Evolutionary conservation across 2,888 invertebrate species (phyloP), one percentile per base, ranked within the genome.

Genomic region (Andrena trimmerana): DNA sequence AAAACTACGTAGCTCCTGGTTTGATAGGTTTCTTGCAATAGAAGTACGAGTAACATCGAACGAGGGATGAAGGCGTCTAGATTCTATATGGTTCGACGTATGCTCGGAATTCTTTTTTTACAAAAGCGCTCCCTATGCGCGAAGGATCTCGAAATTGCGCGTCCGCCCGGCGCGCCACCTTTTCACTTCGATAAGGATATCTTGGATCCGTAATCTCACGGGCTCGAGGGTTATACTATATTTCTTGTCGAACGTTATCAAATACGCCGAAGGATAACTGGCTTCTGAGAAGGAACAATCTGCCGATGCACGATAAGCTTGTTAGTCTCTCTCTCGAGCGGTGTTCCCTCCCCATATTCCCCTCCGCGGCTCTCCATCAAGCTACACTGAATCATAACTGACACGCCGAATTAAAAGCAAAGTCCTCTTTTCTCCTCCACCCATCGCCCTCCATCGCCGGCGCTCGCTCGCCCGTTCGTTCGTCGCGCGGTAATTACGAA

Each of bases 241-340:
- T 83, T 84, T 71, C 76, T 82, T 75, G 73, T 82, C 73, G 69
- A 74, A 81, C 76, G 77, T 88, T 88, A 88, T 88, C 88, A 78
- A 82, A 79, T 86, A 85, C 67, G 81, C 52, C 72, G 82, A 86
- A 84, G 82, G 72, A 86, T 86, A 86, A 80, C 80, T 36, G 69
- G 73, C 78, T 88, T 88, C 89, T 72, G 72, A 84, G 89, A 89
- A 86, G 81, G 78, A 84, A 83, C 82, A 83, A 88, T 87, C 85
- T 80, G 83, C 74, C 77, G 79, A 88, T 87, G 78, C 63, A 70
- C 79, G 85, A 87, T 87, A 86, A 86, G 81, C 78, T 70, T 81
- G 76, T 77, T 86, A 83, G 81, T 66, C 74, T 33, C 57, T 66
- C 74, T 33, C 57, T 57, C 62, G 74, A 72, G 59, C 86, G 31